A percentile compares a stretch with the other conserved stretches of the same genome.
phyloP scores from a whole-genome alignment of 1,140 invertebrate species.

The Delia radicum region DNA sequence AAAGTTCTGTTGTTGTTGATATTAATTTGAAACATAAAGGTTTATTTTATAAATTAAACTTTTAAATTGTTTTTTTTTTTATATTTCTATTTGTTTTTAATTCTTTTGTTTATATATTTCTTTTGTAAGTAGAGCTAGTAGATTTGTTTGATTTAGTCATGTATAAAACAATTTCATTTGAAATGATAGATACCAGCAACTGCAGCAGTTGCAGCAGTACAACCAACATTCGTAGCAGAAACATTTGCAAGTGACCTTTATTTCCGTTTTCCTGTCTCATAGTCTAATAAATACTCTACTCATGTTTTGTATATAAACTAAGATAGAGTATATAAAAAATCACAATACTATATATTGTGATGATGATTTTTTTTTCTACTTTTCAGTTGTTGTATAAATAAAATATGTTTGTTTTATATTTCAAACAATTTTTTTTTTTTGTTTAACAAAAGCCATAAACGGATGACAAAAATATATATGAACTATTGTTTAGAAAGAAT shows the following conservation, averaged over 20 bases:
- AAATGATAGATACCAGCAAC: neutral
- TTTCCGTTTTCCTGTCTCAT: neutral
- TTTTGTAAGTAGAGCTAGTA: neutral
- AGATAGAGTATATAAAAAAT: no score
- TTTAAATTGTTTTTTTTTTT: neutral
- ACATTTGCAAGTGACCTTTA: neutral
- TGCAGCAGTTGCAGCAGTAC: neutral
- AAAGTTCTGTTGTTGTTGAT: no score
- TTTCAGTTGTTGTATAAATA: no score
- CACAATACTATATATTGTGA: no score
- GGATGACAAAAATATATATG: no score
- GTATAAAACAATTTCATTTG: neutral
- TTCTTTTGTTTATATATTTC: neutral
- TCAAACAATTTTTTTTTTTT: no score
- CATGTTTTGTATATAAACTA: no score
- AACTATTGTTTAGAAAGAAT: no score
- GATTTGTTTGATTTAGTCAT: neutral
- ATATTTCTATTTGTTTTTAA: neutral
- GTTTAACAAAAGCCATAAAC: no score
- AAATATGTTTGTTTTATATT: no score
- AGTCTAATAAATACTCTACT: conserved; percentile 1
- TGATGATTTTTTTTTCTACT: no score
- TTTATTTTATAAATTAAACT: neutral
- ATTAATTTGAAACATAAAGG: neutral
- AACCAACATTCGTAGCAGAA: neutral